A percentile compares a stretch with the other conserved stretches of the same genome.
These are phyloP conservation scores for Dryoscopus gambensis DNA, from an alignment of 2,113 vertebrate genomes.

Conservation along the genomic window DNA sequence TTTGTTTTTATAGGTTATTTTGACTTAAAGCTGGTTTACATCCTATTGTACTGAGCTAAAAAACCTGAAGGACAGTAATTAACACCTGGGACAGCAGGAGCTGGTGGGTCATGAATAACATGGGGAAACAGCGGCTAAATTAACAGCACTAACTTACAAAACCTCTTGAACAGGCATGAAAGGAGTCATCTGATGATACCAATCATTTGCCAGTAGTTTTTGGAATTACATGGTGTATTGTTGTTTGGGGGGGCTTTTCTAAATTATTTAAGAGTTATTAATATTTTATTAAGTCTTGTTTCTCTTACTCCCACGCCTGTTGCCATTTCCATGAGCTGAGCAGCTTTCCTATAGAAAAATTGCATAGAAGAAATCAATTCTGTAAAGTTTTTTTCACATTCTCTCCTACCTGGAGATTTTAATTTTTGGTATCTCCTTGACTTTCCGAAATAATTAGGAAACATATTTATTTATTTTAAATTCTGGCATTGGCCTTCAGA, in stretches of 20 bases:
- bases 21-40: not conserved
- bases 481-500: not conserved
- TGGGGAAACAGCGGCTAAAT: not conserved
- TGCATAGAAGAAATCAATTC: not conserved
- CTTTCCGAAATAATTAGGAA: not conserved
- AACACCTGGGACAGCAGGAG: not conserved
- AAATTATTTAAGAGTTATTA: not conserved
- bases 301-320: not conserved
- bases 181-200: not conserved
- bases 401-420: not conserved
- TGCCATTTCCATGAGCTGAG: not conserved
- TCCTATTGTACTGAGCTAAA: not conserved
- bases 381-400: not conserved
- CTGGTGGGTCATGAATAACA: not conserved
- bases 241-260: not conserved
- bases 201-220: not conserved
- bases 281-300: not conserved
- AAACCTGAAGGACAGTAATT: not conserved
- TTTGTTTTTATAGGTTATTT: not conserved
- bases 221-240: not conserved
- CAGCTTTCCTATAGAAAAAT: not conserved
- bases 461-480: slow-evolving; percentile 26
- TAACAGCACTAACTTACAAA: not conserved
- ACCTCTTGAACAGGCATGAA: not conserved
- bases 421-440: not conserved